Percentiles rank a stretch among this genome's conserved stretches.
phyloP scores from a whole-genome alignment of 2,888 invertebrate species.

The Oithona nana region DNA sequence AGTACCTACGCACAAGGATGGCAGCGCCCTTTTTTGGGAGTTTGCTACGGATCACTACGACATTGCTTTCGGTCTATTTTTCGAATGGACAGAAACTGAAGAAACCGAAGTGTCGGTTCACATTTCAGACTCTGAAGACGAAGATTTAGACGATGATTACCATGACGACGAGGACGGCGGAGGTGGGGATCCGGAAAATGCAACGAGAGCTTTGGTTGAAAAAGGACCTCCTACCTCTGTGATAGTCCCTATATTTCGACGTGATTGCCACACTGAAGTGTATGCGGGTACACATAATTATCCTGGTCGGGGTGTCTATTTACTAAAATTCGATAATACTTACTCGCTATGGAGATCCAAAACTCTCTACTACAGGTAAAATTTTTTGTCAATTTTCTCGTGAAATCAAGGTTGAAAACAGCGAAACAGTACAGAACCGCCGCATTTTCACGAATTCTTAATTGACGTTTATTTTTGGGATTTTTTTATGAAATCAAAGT shows the following conservation, averaged over 20 bases:
- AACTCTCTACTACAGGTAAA: slow-evolving; percentile 78
- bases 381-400: too few species aligned
- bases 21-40: slow-evolving; percentile 85
- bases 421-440: too few species aligned
- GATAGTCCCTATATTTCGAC: slow-evolving; percentile 79
- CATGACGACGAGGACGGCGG: slow-evolving; percentile 39
- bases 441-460: too few species aligned
- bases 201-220: slow-evolving; percentile 17
- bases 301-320: slow-evolving; percentile 50
- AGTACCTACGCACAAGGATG: slow-evolving; percentile 80
- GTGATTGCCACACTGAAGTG: slow-evolving; percentile 83
- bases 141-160: slow-evolving; percentile 66
- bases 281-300: slow-evolving; percentile 39
- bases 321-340: slow-evolving; percentile 97
- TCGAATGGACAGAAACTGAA: slow-evolving; percentile 70
- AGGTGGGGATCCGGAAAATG: slow-evolving; percentile 35
- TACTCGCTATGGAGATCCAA: slow-evolving; percentile 98
- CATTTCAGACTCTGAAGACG: slow-evolving; percentile 85
- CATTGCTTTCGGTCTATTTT: slow-evolving; percentile 91
- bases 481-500: too few species aligned
- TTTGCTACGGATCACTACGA: slow-evolving; percentile 97
- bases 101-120: slow-evolving; percentile 69
- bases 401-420: too few species aligned
- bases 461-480: too few species aligned
- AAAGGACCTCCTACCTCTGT: slow-evolving; percentile 47